Evolutionary conservation across 2,797 vertebrate genomes (phyloP).

Genomic region (Onychomys leucogaster): DNA sequence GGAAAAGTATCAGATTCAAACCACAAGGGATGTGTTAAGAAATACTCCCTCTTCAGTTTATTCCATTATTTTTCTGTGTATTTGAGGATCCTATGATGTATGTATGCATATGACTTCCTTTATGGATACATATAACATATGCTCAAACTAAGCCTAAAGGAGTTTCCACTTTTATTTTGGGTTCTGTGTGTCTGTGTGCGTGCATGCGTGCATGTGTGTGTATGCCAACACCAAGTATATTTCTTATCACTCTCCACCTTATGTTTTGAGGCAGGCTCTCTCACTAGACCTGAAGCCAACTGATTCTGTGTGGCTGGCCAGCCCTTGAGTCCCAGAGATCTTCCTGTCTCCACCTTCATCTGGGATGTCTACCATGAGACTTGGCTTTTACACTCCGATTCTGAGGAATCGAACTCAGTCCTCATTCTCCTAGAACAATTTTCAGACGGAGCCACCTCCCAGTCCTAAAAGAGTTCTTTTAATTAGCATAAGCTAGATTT

Average conservation of each 20-base stretch:
- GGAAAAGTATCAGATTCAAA: neutral
- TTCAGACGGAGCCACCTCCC: neutral
- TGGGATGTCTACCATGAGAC: too few relatives aligned
- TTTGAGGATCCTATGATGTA: neutral
- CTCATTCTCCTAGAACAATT: neutral
- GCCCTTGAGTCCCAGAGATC: too few relatives aligned
- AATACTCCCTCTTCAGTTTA: neutral
- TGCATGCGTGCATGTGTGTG: fast-evolving
- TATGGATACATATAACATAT: neutral
- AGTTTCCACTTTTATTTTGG: neutral
- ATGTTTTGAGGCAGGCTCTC: neutral
- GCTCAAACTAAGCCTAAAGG: neutral
- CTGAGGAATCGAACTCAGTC: too few relatives aligned
- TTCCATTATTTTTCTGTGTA: neutral
- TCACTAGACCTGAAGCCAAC: neutral
- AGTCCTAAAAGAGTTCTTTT: neutral
- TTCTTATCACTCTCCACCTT: neutral
- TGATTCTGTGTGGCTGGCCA: neutral
- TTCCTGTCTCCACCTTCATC: neutral
- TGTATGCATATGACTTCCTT: neutral
- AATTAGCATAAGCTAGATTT: neutral
- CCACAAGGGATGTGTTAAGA: neutral
- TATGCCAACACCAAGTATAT: neutral
- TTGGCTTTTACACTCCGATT: neutral
- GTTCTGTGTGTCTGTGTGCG: neutral